Percentiles rank a stretch among this genome's conserved stretches.
These are phyloP conservation scores for Ypsolopha scabrella DNA, from an alignment of 2,888 invertebrate species.

Conservation along the genomic window DNA sequence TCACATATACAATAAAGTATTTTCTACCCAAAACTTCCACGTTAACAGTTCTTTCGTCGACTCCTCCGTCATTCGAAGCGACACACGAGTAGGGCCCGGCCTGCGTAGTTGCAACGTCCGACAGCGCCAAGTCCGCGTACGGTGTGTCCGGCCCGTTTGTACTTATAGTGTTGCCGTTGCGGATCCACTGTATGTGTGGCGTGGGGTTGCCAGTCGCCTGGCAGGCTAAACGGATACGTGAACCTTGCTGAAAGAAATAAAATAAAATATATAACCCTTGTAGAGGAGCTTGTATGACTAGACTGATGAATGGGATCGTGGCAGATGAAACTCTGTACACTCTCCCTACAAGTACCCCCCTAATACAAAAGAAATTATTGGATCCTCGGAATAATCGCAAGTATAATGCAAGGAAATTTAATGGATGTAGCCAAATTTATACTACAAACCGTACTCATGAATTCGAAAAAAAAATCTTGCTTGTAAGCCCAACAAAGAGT, in stretches of 20 bases:
- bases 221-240: slow-evolving; percentile 49
- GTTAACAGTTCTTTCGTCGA: slow-evolving; percentile 34
- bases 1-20: background rate
- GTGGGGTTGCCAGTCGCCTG: slow-evolving; percentile 68
- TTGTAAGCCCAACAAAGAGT: too few relatives aligned
- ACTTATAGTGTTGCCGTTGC: slow-evolving; percentile 40
- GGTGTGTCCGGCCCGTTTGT: slow-evolving; percentile 24
- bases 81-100: slow-evolving; percentile 68
- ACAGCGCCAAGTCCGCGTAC: slow-evolving; percentile 40
- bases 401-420: too few relatives aligned
- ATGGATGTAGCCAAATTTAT: too few relatives aligned
- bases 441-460: too few relatives aligned
- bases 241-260: slow-evolving; percentile 30
- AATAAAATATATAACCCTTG: too few relatives aligned
- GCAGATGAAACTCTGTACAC: background rate
- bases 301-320: too few relatives aligned
- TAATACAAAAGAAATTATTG: too few relatives aligned
- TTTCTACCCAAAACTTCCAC: slow-evolving; percentile 49
- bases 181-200: slow-evolving; percentile 71
- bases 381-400: too few relatives aligned
- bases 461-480: too few relatives aligned
- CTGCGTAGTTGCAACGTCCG: slow-evolving; percentile 24
- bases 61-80: slow-evolving; percentile 67
- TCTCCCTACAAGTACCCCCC: too few relatives aligned
- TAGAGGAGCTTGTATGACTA: too few relatives aligned